Evolutionary conservation across 2,113 vertebrate species (phyloP).

Genomic region (Calidris pygmaea): DNA sequence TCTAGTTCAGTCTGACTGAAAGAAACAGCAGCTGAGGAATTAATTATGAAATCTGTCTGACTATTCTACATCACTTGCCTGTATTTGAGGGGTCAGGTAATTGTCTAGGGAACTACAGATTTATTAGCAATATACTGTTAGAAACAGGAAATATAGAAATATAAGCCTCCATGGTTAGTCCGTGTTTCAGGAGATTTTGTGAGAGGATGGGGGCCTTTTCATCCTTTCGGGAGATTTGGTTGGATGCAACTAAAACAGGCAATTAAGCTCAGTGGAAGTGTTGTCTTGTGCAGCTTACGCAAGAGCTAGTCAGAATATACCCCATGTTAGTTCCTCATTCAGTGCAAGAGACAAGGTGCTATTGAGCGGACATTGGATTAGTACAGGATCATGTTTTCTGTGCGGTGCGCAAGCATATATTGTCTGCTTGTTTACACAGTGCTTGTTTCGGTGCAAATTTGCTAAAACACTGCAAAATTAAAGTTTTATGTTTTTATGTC

Average conservation of each 20-base stretch:
- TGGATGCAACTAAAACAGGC: neutral
- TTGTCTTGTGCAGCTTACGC: neutral
- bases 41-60: neutral
- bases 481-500: neutral
- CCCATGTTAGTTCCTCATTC: neutral
- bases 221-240: neutral
- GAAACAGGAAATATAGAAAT: neutral
- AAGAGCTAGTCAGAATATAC: neutral
- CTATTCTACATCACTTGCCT: neutral
- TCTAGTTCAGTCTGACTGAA: neutral
- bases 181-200: neutral
- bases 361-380: rapidly evolving
- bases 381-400: neutral
- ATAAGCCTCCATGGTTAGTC: neutral
- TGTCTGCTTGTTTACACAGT: neutral
- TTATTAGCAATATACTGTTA: neutral
- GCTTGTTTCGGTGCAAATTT: neutral
- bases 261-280: neutral
- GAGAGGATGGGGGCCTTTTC: neutral
- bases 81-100: neutral
- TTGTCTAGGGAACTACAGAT: neutral
- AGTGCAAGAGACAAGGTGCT: too few species aligned
- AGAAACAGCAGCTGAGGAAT: neutral
- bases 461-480: neutral
- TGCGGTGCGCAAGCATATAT: neutral